Evolutionary conservation across 2,888 invertebrate species (phyloP).

Genomic region (Nemurella pictetii): DNA sequence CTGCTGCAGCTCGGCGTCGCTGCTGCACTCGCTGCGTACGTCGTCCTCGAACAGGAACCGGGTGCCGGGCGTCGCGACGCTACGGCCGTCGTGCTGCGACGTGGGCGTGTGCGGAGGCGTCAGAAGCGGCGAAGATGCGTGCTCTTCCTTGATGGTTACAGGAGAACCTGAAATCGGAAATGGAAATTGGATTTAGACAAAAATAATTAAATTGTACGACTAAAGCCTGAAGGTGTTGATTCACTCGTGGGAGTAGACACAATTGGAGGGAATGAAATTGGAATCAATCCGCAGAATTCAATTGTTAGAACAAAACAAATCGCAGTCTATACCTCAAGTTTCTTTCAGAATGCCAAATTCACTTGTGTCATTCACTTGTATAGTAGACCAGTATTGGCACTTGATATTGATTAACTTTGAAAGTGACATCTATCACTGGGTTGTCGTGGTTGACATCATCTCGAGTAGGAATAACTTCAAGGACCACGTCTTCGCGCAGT

Average conservation of each 20-base stretch:
- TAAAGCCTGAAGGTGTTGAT: no score
- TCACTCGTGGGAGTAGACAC: no score
- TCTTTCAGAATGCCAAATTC: no score
- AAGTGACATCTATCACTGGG: no score
- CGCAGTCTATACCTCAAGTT: no score
- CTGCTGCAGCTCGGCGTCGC: conserved; percentile 37
- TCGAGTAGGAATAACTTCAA: neutral
- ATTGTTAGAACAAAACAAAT: no score
- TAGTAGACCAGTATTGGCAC: no score
- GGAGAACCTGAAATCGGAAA: conserved; percentile 37
- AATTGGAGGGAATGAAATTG: no score
- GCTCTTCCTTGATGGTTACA: conserved; percentile 34
- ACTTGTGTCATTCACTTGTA: no score
- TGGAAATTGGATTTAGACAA: neutral
- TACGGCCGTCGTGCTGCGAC: conserved; percentile 52
- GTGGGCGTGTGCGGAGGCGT: conserved; percentile 77
- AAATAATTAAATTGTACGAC: no score
- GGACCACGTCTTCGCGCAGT: neutral
- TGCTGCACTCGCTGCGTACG: conserved; percentile 36
- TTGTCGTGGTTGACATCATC: neutral
- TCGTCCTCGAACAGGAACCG: conserved; percentile 36
- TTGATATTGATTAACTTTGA: no score
- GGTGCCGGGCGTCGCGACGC: conserved; percentile 38
- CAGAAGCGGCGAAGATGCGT: conserved; percentile 56
- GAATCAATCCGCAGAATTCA: no score